Percentiles rank a stretch among this genome's conserved stretches.
Conservation (phyloP, 2,888 invertebrate species). For the Pterostichus niger region DNA sequence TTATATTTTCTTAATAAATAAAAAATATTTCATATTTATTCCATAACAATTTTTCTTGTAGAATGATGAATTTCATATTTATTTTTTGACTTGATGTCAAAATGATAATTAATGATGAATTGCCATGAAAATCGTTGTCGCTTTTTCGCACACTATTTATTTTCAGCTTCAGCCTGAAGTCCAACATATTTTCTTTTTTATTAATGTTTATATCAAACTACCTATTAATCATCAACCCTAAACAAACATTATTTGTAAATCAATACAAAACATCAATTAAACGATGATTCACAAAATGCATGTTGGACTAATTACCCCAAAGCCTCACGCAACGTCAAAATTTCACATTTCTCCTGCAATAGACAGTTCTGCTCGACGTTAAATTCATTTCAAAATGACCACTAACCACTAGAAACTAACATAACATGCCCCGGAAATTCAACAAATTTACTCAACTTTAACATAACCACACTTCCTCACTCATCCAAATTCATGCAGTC, state of each 20-base stretch:
- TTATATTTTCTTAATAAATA: no score
- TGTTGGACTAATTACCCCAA: neutral
- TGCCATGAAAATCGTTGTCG: constrained; percentile 41
- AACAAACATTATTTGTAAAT: neutral
- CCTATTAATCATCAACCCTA: constrained; percentile 32
- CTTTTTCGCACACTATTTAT: constrained; percentile 30
- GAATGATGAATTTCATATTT: neutral
- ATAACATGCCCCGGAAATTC: neutral
- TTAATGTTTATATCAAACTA: neutral
- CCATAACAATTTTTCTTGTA: no score
- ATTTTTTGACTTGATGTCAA: constrained; percentile 14
- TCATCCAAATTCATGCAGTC: constrained; percentile 12
- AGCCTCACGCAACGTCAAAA: neutral
- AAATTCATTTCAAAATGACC: constrained; percentile 21
- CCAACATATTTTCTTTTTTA: neutral
- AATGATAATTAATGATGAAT: constrained; percentile 36
- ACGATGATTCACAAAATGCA: neutral
- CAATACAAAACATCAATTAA: constrained; percentile 31
- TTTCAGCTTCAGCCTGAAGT: constrained; percentile 18
- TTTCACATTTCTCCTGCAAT: constrained; percentile 16
- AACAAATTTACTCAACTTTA: neutral
- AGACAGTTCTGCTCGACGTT: constrained; percentile 23
- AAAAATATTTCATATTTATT: no score
- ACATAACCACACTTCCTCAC: neutral
- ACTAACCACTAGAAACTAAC: constrained; percentile 6